Evolutionary conservation across 2,113 vertebrate genomes (phyloP), one percentile per base, ranked within the genome.

Genomic region (Cinclus cinclus): DNA sequence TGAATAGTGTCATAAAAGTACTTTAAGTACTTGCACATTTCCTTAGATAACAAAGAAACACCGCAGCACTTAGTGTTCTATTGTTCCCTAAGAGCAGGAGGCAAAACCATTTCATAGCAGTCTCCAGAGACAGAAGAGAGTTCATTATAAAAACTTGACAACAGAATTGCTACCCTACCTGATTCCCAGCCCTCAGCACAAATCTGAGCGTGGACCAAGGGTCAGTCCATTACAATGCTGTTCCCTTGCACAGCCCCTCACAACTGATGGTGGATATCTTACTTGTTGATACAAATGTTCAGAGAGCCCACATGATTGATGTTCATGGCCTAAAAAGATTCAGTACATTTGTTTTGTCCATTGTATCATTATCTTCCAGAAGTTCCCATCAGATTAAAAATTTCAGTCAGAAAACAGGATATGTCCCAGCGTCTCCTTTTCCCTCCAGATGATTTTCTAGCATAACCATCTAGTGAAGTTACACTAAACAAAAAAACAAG

Each of bases 241-340:
- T 70, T 94, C 23, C 41, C 22, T 59, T 50, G 52, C 75, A 65
- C 30, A 73, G 5, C 23, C 17, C 52, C 33, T 80, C 41, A 31
- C 18, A 9, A 78, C 33, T 83, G 92, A 90, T 75, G 0, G 68
- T 52, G 25, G 52, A 63, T 83, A 94, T 76, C 35, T 41, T 85
- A 86, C 82, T 83, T 94, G 94, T 96, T 93, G 95, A 69, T 46
- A 64, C 73, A 94, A 95, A 96, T 88, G 95, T 88, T 94, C 94
- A 92, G 82, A 80, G 85, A 95, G 67, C 49, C 93, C 65, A 53
- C 81, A 89, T 90, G 95, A 94, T 76, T 65, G 80, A 90, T 89
- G 70, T 78, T 63, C 67, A 60, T 35, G 68, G 50, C 55, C 87
- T 92, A 68, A 87, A 87, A 58, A 86, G 39, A 80, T 85, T 76